phyloP scores from a whole-genome alignment of 2,797 vertebrate species.

The Microctenopoma lineatum region DNA sequence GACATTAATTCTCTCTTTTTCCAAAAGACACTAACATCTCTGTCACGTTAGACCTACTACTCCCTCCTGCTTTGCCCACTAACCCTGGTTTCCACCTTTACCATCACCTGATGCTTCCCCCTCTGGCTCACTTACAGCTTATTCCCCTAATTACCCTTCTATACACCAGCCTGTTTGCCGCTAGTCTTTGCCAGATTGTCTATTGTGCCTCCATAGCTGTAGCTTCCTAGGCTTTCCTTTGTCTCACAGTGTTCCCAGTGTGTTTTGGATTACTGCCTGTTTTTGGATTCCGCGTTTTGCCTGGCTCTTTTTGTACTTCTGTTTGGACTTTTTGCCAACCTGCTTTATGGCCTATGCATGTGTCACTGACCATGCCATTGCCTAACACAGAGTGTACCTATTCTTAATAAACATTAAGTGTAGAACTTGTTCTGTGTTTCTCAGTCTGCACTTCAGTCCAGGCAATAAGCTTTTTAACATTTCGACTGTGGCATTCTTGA shows the following conservation, averaged over 20 bases:
- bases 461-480: too few species aligned
- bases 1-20: not conserved
- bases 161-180: not conserved
- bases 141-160: not conserved
- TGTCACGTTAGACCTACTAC: not conserved
- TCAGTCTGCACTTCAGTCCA: too few species aligned
- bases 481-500: not conserved
- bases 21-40: not conserved
- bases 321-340: not conserved
- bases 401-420: too few species aligned
- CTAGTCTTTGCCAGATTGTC: not conserved
- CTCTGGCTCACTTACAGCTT: constrained; percentile 1
- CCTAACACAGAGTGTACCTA: too few species aligned
- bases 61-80: not conserved
- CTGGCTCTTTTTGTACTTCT: not conserved
- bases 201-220: not conserved
- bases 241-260: not conserved
- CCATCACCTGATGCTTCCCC: not conserved
- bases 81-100: not conserved
- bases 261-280: not conserved
- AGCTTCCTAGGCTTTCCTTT: not conserved
- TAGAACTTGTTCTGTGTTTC: too few species aligned
- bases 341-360: not conserved
- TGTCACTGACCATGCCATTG: not conserved
- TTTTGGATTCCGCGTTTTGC: not conserved